A percentile compares a stretch with the other conserved stretches of the same genome.
These are phyloP conservation scores for Apodemia hepburni DNA, from an alignment of 2,888 invertebrate species.

Conservation along the genomic window DNA sequence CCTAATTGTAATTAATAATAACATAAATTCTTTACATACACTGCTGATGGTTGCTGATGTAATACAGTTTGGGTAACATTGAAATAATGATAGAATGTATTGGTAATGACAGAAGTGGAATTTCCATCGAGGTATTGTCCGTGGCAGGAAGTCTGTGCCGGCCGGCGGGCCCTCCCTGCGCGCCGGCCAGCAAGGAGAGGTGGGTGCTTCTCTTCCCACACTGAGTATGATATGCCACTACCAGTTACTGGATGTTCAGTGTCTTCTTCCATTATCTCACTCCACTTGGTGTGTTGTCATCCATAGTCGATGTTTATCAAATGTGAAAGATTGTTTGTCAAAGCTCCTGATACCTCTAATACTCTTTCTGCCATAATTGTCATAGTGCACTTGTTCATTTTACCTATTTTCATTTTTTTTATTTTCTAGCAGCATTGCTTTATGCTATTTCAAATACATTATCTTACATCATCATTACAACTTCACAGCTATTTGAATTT, in stretches of 20 bases:
- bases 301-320: conserved; percentile 41
- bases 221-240: conserved; percentile 39
- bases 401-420: conserved; percentile 33
- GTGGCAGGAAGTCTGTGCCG: conserved; percentile 82
- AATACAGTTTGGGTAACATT: conserved; percentile 2
- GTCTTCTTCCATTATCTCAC: conserved; percentile 50
- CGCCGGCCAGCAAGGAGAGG: conserved; percentile 74
- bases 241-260: conserved; percentile 48
- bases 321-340: conserved; percentile 36
- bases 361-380: conserved; percentile 34
- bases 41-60: conserved; percentile 3
- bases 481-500: conserved; percentile 30
- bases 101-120: conserved; percentile 87
- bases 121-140: conserved; percentile 88
- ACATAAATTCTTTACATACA: background rate
- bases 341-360: conserved; percentile 34
- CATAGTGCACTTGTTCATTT: conserved; percentile 30
- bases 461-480: background rate
- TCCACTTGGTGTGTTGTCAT: conserved; percentile 42
- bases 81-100: conserved; percentile 40
- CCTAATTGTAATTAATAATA: conserved; percentile 8
- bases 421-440: conserved; percentile 10
- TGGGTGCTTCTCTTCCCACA: conserved; percentile 62
- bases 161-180: conserved; percentile 69
- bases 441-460: conserved; percentile 7